Conservation (phyloP, 2,797 vertebrate species). For the Hafferia zeledoni region DNA sequence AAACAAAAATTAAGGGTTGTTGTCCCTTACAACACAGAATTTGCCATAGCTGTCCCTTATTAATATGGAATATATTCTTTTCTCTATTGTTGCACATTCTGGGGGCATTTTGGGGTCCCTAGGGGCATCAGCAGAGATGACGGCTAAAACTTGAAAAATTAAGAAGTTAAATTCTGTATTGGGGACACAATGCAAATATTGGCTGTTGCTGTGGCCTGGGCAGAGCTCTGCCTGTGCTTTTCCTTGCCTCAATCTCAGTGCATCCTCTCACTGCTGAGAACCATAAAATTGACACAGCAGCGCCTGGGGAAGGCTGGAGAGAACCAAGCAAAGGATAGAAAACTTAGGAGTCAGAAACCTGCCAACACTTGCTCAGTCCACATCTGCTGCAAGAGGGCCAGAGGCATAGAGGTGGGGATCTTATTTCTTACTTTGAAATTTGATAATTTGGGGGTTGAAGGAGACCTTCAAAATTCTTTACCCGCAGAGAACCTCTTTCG, state of each 20-base stretch:
- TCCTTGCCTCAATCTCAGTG: not conserved
- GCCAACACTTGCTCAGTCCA: not conserved
- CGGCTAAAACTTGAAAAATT: not conserved
- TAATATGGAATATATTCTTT: not conserved
- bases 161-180: not conserved
- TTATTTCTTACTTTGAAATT: not conserved
- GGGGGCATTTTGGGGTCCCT: not conserved
- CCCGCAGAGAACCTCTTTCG: conserved; percentile 93
- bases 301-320: not conserved
- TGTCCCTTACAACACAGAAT: not conserved
- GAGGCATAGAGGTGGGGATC: not conserved
- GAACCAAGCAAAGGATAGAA: not conserved
- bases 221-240: not conserved
- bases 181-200: not conserved
- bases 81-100: not conserved
- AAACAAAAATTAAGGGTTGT: not conserved
- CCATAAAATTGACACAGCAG: not conserved
- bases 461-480: conserved; percentile 73
- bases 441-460: not conserved
- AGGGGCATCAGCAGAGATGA: not conserved
- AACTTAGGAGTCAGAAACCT: not conserved
- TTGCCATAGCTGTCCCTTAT: not conserved
- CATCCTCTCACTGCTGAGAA: not conserved
- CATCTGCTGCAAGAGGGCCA: not conserved
- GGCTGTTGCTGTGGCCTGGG: not conserved